Evolutionary conservation across 2,888 invertebrate species (phyloP), one percentile per base, ranked within the genome.

Genomic region (Parochlus steinenii): DNA sequence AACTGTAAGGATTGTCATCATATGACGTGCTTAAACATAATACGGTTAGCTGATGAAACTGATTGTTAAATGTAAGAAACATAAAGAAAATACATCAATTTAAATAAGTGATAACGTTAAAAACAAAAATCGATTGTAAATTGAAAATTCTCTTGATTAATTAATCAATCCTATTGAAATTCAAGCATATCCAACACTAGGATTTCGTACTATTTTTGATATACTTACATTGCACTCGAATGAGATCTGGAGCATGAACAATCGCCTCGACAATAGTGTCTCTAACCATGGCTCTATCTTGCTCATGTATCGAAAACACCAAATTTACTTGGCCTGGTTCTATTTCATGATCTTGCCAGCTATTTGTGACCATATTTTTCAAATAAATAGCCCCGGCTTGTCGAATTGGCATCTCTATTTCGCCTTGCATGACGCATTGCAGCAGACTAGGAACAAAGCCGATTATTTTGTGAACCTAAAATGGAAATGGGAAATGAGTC

Each of bases 331-430:
- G 75, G 7, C 76, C 76, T 30, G 71, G 67, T 44, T 80, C 77
- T 1, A 65, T 62, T 48, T 86, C 83, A 45, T 75, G 72, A 45
- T 86, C 85, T 42, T 75, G 75, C 97, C 97, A 98, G 58, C 74
- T 81, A 48, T 74, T 73, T 18, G 74, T 76, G 38, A 97, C 67
- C 53, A 90, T 67, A 63, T 97, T 98, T 63, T 98, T 98, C 44
- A 98, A 64, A 62, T 93, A 98, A 45, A 98, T 86, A 24, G 83
- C 95, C 47, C 89, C 90, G 43, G 95, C 95, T 65, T 97, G 95
- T 43, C 95, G 66, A 1, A 93, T 80, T 42, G 92, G 85, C 69
- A 86, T 75, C 42, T 90, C 82, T 30, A 90, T 68, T 46, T 87
- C 86, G 48, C 74, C 73, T 58, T 77, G 72, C 86, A 93, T 89